These are phyloP conservation scores for Megalops cyprinoides DNA, from an alignment of 2,797 vertebrate species.

Conservation along the genomic window DNA sequence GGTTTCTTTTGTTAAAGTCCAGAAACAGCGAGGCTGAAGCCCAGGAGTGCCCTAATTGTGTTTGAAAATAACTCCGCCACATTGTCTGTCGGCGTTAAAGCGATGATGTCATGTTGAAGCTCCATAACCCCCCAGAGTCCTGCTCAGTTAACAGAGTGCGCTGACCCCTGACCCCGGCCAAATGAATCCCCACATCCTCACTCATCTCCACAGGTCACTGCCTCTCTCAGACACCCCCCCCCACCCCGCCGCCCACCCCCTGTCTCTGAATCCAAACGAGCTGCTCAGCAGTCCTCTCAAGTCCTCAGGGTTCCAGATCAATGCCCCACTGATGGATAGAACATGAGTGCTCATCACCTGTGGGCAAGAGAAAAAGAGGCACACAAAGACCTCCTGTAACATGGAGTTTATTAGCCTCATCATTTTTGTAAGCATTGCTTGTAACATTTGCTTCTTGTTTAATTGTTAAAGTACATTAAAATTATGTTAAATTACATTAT, in stretches of 20 bases:
- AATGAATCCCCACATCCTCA: conserved; percentile 63
- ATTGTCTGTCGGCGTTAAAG: neutral
- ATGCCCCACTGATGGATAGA: neutral
- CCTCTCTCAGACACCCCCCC: conserved; percentile 52
- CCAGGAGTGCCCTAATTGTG: conserved; percentile 29
- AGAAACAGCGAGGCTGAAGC: neutral
- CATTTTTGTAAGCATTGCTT: neutral
- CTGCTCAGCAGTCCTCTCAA: neutral
- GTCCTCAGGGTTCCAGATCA: neutral
- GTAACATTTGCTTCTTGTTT: neutral
- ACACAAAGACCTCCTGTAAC: neutral
- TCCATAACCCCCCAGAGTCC: conserved; percentile 19
- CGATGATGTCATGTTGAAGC: neutral
- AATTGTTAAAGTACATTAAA: too few species aligned
- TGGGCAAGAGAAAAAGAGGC: neutral
- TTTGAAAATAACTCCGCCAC: conserved; percentile 19
- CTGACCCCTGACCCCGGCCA: conserved; percentile 60
- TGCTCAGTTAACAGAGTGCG: conserved; percentile 67
- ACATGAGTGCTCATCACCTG: neutral
- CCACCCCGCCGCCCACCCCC: neutral
- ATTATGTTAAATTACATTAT: too few species aligned
- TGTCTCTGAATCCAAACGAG: neutral
- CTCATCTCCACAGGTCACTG: conserved; percentile 62
- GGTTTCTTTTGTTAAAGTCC: conserved; percentile 19
- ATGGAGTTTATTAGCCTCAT: neutral